Conservation (phyloP, 2,888 invertebrate species). For the Eristalis pertinax region DNA sequence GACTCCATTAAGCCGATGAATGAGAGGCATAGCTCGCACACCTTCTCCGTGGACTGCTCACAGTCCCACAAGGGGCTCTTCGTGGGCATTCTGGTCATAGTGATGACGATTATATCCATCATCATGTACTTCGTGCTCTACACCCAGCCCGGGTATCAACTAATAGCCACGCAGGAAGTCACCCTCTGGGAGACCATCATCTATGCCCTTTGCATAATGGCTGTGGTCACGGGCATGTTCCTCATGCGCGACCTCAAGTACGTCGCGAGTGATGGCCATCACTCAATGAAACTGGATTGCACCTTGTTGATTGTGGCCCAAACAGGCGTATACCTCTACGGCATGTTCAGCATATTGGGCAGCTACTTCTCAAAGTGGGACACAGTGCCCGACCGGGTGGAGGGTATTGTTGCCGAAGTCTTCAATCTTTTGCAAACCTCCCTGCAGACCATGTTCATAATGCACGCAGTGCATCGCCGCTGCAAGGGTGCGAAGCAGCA, state of each 20-base stretch:
- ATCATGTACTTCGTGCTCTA: conserved; percentile 95
- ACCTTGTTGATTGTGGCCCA: conserved; percentile 93
- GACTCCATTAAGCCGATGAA: conserved; percentile 78
- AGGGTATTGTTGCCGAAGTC: conserved; percentile 87
- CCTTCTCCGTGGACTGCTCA: conserved; percentile 92
- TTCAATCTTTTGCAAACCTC: conserved; percentile 90
- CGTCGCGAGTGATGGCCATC: conserved; percentile 83
- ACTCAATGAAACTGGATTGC: conserved; percentile 85
- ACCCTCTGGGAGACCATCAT: conserved; percentile 89
- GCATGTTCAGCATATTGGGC: conserved; percentile 92
- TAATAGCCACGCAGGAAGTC: conserved; percentile 87
- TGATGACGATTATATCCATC: conserved; percentile 91
- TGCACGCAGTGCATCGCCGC: conserved; percentile 88
- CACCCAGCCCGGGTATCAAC: conserved; percentile 84
- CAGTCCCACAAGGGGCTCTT: conserved; percentile 91
- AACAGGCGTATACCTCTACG: conserved; percentile 93
- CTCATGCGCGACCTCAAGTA: conserved; percentile 87
- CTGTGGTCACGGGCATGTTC: conserved; percentile 84
- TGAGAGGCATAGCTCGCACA: conserved; percentile 82
- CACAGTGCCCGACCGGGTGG: conserved; percentile 82
- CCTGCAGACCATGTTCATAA: conserved; percentile 89
- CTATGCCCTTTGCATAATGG: conserved; percentile 86
- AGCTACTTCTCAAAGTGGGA: conserved; percentile 80
- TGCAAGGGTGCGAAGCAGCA: conserved; percentile 88
- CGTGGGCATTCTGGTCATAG: conserved; percentile 88